These are phyloP conservation scores for Cephus pygmeus DNA, from an alignment of 2,888 invertebrate species.

Conservation along the genomic window DNA sequence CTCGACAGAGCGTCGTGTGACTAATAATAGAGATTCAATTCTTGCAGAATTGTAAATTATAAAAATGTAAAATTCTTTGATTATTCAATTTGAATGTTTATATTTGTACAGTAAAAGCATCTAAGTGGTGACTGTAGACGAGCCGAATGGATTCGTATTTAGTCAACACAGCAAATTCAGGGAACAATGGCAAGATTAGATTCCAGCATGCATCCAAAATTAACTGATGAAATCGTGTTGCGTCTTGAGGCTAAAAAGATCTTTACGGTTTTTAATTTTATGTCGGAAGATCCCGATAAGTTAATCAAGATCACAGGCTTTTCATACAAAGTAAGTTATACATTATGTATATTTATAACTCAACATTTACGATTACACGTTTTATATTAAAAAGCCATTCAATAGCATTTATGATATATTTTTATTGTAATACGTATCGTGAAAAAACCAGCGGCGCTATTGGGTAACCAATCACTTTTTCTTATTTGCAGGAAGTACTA, in stretches of 20 bases:
- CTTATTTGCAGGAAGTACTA: slow-evolving; percentile 61
- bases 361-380: slow-evolving; percentile 3
- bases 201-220: slow-evolving; percentile 45
- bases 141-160: background rate
- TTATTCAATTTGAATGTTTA: background rate
- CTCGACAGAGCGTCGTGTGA: background rate
- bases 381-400: no score
- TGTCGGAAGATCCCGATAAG: slow-evolving; percentile 70
- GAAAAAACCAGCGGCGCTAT: background rate
- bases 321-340: slow-evolving; percentile 66
- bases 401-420: no score
- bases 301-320: slow-evolving; percentile 68
- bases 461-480: slow-evolving; percentile 7
- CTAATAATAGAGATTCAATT: background rate
- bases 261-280: slow-evolving; percentile 70
- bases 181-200: slow-evolving; percentile 45
- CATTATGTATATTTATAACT: slow-evolving; percentile 51
- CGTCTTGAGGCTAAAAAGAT: slow-evolving; percentile 69
- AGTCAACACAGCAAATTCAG: background rate
- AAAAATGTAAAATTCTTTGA: background rate
- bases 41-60: background rate
- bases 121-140: background rate
- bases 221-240: slow-evolving; percentile 66
- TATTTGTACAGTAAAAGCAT: background rate
- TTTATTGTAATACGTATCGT: no score